These are phyloP conservation scores for Leistus spinibarbis DNA, from an alignment of 2,888 invertebrate species.

Conservation along the genomic window DNA sequence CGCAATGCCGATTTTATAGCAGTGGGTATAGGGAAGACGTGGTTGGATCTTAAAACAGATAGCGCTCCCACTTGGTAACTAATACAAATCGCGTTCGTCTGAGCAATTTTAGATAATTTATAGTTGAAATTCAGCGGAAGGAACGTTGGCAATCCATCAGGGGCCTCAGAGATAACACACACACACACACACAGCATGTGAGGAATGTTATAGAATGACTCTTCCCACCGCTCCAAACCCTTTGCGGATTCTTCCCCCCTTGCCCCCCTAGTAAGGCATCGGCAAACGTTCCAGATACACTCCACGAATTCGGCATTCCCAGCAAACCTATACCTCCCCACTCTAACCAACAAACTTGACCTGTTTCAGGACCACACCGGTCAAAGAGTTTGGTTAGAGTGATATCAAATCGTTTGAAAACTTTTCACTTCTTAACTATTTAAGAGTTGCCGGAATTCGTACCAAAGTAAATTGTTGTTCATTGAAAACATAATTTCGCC, in stretches of 20 bases:
- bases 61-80: constrained; percentile 16
- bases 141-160: constrained; percentile 37
- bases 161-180: constrained; percentile 26
- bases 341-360: constrained; percentile 21
- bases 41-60: too few relatives aligned
- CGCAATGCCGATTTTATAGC: too few relatives aligned
- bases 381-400: background rate
- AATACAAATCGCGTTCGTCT: constrained; percentile 36
- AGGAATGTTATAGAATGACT: constrained; percentile 19
- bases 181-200: constrained; percentile 36
- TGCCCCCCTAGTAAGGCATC: constrained; percentile 3
- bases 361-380: background rate
- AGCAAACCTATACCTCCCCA: background rate
- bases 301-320: constrained; percentile 7
- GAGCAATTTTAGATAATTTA: constrained; percentile 38
- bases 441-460: too few relatives aligned
- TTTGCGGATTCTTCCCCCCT: background rate
- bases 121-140: constrained; percentile 33
- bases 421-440: too few relatives aligned
- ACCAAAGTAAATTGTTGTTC: too few relatives aligned
- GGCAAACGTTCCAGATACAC: constrained; percentile 21
- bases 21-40: too few relatives aligned
- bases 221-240: background rate
- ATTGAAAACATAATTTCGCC: too few relatives aligned
- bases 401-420: too few relatives aligned